Base-by-base conservation (phyloP, 2,797 vertebrate species). In the Clarias pachynema region DNA sequence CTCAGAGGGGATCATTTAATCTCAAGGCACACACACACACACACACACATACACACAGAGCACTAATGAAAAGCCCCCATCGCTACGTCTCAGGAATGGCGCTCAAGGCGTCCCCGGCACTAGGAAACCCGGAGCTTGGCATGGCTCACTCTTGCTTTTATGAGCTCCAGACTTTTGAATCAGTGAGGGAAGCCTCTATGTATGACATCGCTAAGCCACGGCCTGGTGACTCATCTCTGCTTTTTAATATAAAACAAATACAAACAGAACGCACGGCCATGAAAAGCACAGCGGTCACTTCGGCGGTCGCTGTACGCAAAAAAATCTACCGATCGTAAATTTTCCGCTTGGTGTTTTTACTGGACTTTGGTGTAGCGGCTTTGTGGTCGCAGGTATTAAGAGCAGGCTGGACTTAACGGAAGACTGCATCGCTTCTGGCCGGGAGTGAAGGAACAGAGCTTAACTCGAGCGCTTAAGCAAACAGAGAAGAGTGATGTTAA, bases 11-110 rank as follows among this genome's bases (percentile, higher is more conserved):
- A 70, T 79, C 2, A 78, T 88, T 85, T 85, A 88, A 85, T 77
- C 85, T 49, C 73, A 79, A 83, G 69, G 18, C 60, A 34, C 53
- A 70, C n/a, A 53, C 53, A n/a, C 57, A 62, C 53, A 63, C 20
- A 53, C 79, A 70, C 82, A 31, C 78, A n/a, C 56, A 57, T 34
- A 68, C 12, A 44, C 78, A 69, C 84, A 70, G 34, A 31, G 57
- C 72, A 59, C 77, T 87, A 89, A 87, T 87, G 63, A 87, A 87
- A 87, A 86, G 79, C 59, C 70, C 40, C 78, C 83, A 80, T 68
- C 59, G 26, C 69, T 44, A 44, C 49, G 59, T 83, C 81, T 84
- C 72, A 69, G 80, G 79, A 79, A 79, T 82, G 81, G 77, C 18
- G 29, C 53, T 83, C 70, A 49, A 72, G 26, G 5, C 57, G 24